These are phyloP conservation scores for Ambastaia sidthimunki DNA, from an alignment of 2,797 vertebrate genomes.

Conservation along the genomic window DNA sequence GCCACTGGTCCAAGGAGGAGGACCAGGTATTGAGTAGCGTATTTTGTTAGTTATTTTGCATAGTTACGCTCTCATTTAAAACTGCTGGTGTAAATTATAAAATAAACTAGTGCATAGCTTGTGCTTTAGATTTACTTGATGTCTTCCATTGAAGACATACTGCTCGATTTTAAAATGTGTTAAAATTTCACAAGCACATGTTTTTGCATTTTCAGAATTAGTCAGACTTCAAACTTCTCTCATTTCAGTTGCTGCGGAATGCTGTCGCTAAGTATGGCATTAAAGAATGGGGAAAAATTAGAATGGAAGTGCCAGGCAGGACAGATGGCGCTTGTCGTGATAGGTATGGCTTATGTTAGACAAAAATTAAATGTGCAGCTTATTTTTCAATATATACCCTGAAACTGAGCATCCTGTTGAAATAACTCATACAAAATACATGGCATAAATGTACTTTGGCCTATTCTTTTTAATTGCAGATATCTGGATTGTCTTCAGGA, in stretches of 20 bases:
- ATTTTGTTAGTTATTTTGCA: neutral
- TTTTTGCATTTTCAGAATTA: conserved; percentile 10
- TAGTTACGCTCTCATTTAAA: neutral
- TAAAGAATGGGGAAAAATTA: conserved; percentile 89
- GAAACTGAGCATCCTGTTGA: neutral
- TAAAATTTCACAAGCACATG: neutral
- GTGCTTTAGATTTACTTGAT: neutral
- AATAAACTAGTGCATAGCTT: neutral
- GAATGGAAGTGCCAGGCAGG: conserved; percentile 86
- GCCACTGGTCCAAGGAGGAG: conserved; percentile 85
- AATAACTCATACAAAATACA: neutral
- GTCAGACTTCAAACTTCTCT: conserved; percentile 1
- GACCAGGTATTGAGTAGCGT: conserved; percentile 74
- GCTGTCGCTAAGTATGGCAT: conserved; percentile 82
- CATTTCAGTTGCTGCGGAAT: conserved; percentile 80
- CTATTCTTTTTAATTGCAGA: conserved; percentile 67
- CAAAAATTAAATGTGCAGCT: neutral
- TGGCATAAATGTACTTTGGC: too few species aligned
- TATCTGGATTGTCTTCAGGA: conserved; percentile 83
- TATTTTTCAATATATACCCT: conserved; percentile 1
- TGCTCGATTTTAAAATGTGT: neutral
- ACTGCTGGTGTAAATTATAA: neutral
- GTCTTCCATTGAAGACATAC: neutral
- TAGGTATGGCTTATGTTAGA: conserved; percentile 71
- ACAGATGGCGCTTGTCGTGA: conserved; percentile 87